Base-by-base conservation (phyloP, 1,140 invertebrate genomes). In the Drosophila novamexicana region DNA sequence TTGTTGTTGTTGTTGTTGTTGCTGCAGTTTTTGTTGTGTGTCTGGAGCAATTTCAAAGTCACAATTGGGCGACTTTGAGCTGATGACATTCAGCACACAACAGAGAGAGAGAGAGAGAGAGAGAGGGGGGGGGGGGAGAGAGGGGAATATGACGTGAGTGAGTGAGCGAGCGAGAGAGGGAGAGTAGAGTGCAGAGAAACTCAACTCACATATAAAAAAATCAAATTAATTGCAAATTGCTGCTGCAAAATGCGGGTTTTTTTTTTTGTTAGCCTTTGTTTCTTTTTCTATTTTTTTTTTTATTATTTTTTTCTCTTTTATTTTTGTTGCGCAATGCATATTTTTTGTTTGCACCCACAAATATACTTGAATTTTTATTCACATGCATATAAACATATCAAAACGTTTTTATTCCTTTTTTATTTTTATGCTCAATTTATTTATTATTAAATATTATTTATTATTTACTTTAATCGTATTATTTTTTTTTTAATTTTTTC, bases 191-290 rank as follows among this genome's bases (percentile, higher is more conserved):
- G 53, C 39, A 37, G 44, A 42, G 56, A 29, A 29, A 29, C 22
- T 29, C 22, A 29, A 29, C 22, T 29, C 22, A 5, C 22, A 29
- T 5, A 29, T 29, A 66, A 67, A 52, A 70, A 50, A 70, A 82
- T 63, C 54, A 77, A 74, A 67, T 69, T 74, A 77, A 69, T 69
- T 69, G 75, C 70, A 75, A 75, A 77, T 77, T 64, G 58, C 56
- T 14, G 44, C 63, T 67, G 44, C 63, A 76, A 54, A 79, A 71
- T 76, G 62, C 74, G 73, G 63, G 18, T 76, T 74, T 47, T 59
- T 52, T 52, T 47, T 59, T 29, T 22, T 37, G 6, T 7, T 7
- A 42, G 40, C n/a, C 40, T 10, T 22, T 37, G 7, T 37, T 40
- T 14, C 5, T 6, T 22, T 22, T 2, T 22, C 18, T 2, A 22